Evolutionary conservation across 2,113 vertebrate species (phyloP), one percentile per base, ranked within the genome.

Genomic region (Brevimyrus niger): DNA sequence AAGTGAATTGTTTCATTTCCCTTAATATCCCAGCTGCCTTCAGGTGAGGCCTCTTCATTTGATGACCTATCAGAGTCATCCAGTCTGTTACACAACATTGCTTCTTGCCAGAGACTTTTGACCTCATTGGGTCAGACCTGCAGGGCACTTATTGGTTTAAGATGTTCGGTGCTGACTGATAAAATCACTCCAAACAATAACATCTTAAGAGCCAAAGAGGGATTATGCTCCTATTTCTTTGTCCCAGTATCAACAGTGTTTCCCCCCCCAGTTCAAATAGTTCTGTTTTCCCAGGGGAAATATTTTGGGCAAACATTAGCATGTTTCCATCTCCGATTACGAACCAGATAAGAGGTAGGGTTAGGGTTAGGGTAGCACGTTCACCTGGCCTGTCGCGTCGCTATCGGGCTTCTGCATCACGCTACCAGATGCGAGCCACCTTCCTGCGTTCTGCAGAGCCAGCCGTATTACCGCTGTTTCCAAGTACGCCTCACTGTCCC

Each of bases 401-500:
- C 89, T 88, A 93, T 91, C 92, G 91, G 51, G 87, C 23, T 69
- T 80, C n/a, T 90, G 92, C 93, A 93, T 93, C 94, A 92, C 9
- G 9, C 8, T 5, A 31, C 47, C 2, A 46, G 27, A 46, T 27
- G 23, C 1, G 21, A 21, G 80, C 4, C 1, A n/a, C 38, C 19
- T 47, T 23, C 44, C 82, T 0, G 4, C 61, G 9, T n/a, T 61
- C 23, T 21, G 89, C 86, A 92, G 91, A 27, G 91, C 88, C 90
- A 93, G 91, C 61, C 46, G 73, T 21, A 13, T 53, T 83, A 42
- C 23, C 65, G 84, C 84, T 13, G 53, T 58, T 86, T 89, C 11
- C 73, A 69, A n/a, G 58, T 92, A 91, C 92, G 93, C 94, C 93
- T 93, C 93, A 92, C 94, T 48, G 23, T 94, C 93, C 94, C 94